Percentiles rank a stretch among this genome's conserved stretches.
phyloP scores from a whole-genome alignment of 2,113 vertebrate species.

The Plecturocebus donacophilus region DNA sequence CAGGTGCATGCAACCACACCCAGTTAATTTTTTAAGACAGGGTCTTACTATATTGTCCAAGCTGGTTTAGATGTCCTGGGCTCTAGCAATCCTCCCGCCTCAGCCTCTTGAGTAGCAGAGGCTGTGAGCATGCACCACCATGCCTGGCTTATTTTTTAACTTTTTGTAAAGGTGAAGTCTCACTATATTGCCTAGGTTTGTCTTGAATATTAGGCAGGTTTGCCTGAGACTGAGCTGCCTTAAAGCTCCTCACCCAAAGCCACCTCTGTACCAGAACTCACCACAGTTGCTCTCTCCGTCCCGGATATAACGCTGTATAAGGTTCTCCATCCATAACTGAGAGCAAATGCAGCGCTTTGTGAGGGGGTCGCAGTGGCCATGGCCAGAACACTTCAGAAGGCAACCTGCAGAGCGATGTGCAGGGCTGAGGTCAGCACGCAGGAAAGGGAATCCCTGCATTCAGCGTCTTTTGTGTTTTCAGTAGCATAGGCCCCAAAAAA shows the following conservation, averaged over 20 bases:
- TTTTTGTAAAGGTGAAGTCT: too few species aligned
- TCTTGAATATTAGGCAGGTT: neutral
- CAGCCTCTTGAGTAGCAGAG: too few species aligned
- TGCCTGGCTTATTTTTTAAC: too few species aligned
- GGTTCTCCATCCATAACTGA: slow-evolving; percentile 94
- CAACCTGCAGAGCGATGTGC: slow-evolving; percentile 85
- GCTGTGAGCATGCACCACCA: too few species aligned
- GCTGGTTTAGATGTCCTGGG: too few species aligned
- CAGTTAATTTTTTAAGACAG: too few species aligned
- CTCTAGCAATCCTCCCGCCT: too few species aligned
- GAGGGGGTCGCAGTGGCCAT: slow-evolving; percentile 92
- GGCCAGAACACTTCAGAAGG: slow-evolving; percentile 91
- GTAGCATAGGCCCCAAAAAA: neutral
- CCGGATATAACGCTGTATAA: slow-evolving; percentile 87
- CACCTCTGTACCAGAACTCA: slow-evolving; percentile 72
- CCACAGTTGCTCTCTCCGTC: slow-evolving; percentile 93
- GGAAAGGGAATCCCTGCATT: neutral
- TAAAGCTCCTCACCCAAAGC: neutral
- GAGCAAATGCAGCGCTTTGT: slow-evolving; percentile 92
- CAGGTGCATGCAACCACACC: too few species aligned
- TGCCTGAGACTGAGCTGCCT: neutral
- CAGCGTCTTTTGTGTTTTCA: neutral
- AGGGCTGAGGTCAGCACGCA: neutral
- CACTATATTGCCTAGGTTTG: too few species aligned
- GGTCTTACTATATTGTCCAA: too few species aligned